A percentile compares a stretch with the other conserved stretches of the same genome.
These are phyloP conservation scores for Drosophila peninsularis DNA, from an alignment of 2,888 invertebrate species.

Conservation along the genomic window DNA sequence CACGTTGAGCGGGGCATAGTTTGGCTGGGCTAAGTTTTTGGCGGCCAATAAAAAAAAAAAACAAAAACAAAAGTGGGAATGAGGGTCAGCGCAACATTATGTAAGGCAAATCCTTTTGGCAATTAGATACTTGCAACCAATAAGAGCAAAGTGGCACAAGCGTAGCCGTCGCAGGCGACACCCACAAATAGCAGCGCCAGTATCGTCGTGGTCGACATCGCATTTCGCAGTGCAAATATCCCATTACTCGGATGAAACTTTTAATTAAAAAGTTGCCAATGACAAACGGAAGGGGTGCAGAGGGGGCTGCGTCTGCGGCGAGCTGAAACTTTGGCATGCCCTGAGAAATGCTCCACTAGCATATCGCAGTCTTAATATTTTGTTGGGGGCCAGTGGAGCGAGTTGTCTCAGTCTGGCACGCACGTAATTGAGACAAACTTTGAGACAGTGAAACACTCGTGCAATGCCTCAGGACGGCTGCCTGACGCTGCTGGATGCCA, in stretches of 20 bases:
- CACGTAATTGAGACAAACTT: slow-evolving; percentile 79
- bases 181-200: slow-evolving; percentile 73
- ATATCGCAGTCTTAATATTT: slow-evolving; percentile 62
- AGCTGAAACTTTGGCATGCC: slow-evolving; percentile 38
- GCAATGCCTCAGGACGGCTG: slow-evolving; percentile 44
- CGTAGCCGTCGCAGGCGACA: slow-evolving; percentile 29
- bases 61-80: not conserved
- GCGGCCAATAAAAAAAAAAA: slow-evolving; percentile 47
- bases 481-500: slow-evolving; percentile 50
- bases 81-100: slow-evolving; percentile 68
- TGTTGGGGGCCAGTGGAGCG: slow-evolving; percentile 35
- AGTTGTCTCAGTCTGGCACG: slow-evolving; percentile 68
- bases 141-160: slow-evolving; percentile 40
- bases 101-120: slow-evolving; percentile 79
- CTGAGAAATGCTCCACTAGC: slow-evolving; percentile 48
- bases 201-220: slow-evolving; percentile 66
- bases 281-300: slow-evolving; percentile 54
- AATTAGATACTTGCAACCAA: slow-evolving; percentile 75
- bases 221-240: slow-evolving; percentile 77
- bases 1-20: slow-evolving; percentile 62
- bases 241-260: slow-evolving; percentile 80
- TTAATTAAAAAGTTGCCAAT: slow-evolving; percentile 81
- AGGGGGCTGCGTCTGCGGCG: slow-evolving; percentile 11
- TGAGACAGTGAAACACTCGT: slow-evolving; percentile 75
- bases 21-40: slow-evolving; percentile 63